phyloP scores from a whole-genome alignment of 1,140 invertebrate species.

The Drosophila kepulauana region DNA sequence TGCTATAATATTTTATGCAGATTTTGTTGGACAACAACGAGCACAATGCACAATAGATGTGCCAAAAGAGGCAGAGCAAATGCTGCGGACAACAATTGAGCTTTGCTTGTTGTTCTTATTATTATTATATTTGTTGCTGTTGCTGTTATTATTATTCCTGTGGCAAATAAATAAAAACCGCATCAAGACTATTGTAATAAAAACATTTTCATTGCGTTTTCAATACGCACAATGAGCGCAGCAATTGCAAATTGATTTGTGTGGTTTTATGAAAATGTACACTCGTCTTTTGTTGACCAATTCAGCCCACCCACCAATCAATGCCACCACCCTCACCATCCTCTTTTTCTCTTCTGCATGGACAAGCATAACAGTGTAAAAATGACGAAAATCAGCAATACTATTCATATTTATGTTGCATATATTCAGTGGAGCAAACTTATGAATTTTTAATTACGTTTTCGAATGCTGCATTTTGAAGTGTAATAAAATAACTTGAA shows the following conservation, averaged over 20 bases:
- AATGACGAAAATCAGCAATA: slow-evolving; percentile 22
- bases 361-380: slow-evolving; percentile 29
- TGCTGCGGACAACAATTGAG: slow-evolving; percentile 12
- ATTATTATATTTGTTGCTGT: slow-evolving; percentile 13
- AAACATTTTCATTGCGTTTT: slow-evolving; percentile 63
- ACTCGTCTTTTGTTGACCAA: neutral
- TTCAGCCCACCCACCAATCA: neutral
- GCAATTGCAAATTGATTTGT: slow-evolving; percentile 76
- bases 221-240: slow-evolving; percentile 58
- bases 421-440: slow-evolving; percentile 41
- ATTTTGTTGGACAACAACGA: slow-evolving; percentile 29
- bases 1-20: slow-evolving; percentile 30
- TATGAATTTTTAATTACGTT: slow-evolving; percentile 65
- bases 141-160: slow-evolving; percentile 34
- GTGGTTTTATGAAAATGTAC: slow-evolving; percentile 60
- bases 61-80: slow-evolving; percentile 1
- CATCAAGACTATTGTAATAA: slow-evolving; percentile 72
- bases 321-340: neutral
- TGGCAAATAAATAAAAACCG: slow-evolving; percentile 68
- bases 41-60: slow-evolving; percentile 10
- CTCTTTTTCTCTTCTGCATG: neutral
- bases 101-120: slow-evolving; percentile 19
- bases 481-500: slow-evolving; percentile 20
- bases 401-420: slow-evolving; percentile 40
- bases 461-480: slow-evolving; percentile 52